Evolutionary conservation across 2,888 invertebrate species (phyloP), one percentile per base, ranked within the genome.

Genomic region (Carterocephalus palaemon): DNA sequence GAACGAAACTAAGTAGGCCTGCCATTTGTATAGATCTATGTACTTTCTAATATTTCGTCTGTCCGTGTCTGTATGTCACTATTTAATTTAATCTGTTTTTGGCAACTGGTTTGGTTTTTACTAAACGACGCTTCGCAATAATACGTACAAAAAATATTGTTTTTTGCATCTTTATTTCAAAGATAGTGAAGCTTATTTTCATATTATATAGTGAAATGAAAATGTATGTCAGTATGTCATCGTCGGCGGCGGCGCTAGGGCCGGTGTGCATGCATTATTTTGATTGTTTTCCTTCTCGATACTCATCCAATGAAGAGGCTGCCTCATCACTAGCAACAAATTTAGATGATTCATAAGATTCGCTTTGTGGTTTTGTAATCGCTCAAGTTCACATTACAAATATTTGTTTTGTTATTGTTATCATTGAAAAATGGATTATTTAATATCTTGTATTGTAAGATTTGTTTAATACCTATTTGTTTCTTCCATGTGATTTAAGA

Each of bases 401-500:
- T 34, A 43, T 29, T 70, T 75, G 76, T 78, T 83, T 79, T 77
- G 84, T 83, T 83, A 76, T 81, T 83, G 84, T 83, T 83, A 76
- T 75, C 65, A 68, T 73, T 70, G 37, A 49, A 41, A 65, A 64
- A 65, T 64, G 61, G 64, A 74, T 75, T 80, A 80, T 80, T 80
- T 80, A 71, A 78, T 77, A 75, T 75, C 62, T 51, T 72, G 63
- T 70, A 70, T 59, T 69, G 64, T 79, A 78, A 75, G 75, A 72
- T 73, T 75, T 74, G 69, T 81, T 78, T 72, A 70, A 69, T 70
- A 74, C 64, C 75, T 73, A 72, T 72, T 37, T 77, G 72, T 82
- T 84, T 82, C 77, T 77, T 82, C 75, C 75, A 80, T 81, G 81
- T 81, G 82, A 79, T 82, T 77, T 74, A 78, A 75, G 73, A 80